phyloP scores from a whole-genome alignment of 2,113 vertebrate genomes.

The Nibea albiflora region DNA sequence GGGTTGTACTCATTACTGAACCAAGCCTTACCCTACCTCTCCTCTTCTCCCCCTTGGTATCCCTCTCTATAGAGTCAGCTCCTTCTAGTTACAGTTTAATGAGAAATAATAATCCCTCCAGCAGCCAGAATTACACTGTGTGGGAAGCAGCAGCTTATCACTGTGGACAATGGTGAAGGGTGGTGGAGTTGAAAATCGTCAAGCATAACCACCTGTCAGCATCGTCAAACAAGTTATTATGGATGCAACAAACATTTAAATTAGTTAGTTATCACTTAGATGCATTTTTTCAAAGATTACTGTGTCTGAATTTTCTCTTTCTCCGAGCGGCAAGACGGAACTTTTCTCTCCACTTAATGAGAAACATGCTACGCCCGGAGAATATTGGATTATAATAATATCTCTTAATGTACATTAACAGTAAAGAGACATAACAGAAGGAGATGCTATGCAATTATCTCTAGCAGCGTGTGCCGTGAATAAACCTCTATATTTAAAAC shows the following conservation, averaged over 20 bases:
- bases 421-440: neutral
- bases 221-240: conserved; percentile 19
- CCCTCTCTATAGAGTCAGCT: conserved; percentile 48
- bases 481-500: neutral
- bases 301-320: conserved; percentile 5
- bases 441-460: neutral
- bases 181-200: conserved; percentile 46
- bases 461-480: neutral
- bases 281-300: conserved; percentile 15
- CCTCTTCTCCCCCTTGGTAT: conserved; percentile 38
- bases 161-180: conserved; percentile 30
- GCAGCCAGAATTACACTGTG: conserved; percentile 45
- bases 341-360: no score
- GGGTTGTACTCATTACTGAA: conserved; percentile 58
- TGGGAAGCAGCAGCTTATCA: conserved; percentile 53
- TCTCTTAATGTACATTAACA: neutral
- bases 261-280: conserved; percentile 7
- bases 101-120: conserved; percentile 68
- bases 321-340: neutral
- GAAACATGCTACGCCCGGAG: no score
- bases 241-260: neutral
- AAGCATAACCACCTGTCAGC: conserved; percentile 41
- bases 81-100: conserved; percentile 69
- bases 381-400: neutral
- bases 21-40: conserved; percentile 30